Evolutionary conservation across 1,140 invertebrate species (phyloP), one percentile per base, ranked within the genome.

Genomic region (Drosophila pseudoobscura): DNA sequence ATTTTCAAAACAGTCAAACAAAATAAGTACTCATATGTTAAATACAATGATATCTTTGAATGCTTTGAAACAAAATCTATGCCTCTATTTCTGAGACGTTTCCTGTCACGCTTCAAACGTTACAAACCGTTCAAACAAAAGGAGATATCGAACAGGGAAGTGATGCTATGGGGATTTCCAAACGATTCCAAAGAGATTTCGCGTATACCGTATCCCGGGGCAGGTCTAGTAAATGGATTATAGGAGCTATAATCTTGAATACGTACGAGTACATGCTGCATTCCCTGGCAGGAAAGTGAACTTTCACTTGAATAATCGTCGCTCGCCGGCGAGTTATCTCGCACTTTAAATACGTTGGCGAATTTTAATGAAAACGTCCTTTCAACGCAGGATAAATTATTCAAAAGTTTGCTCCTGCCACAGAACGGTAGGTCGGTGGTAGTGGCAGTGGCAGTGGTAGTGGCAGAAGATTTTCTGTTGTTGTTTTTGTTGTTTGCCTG

Each of bases 281-380:
- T 80, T 87, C 82, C 35, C 47, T 75, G 71, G 82, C 82, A 78
- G 82, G 78, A 64, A 83, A 88, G 83, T 88, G 83, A 88, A 88
- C 78, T 88, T 11, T 39, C 31, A 83, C 56, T 88, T 88, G 83
- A 88, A 83, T 88, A 83, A 88, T 88, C 84, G 83, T 72, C 83
- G 76, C 83, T 79, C 78, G 11, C 35, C 76, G 83, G 83, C 35
- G 84, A 88, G 75, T 89, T 88, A 88, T 88, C 83, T 79, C 68
- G 83, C 84, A 83, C 79, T 88, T 89, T 88, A 88, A 88, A 88
- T 77, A 77, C 75, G 83, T 88, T 88, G 83, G 78, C 72, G 78
- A 82, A 88, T 88, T 88, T 88, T 88, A 88, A 88, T 88, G 84
- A 88, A 88, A 88, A 88, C 63, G 84, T 88, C 83, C 83, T 88